phyloP scores from a whole-genome alignment of 2,888 invertebrate genomes.

The Eumerus sabulonum region DNA sequence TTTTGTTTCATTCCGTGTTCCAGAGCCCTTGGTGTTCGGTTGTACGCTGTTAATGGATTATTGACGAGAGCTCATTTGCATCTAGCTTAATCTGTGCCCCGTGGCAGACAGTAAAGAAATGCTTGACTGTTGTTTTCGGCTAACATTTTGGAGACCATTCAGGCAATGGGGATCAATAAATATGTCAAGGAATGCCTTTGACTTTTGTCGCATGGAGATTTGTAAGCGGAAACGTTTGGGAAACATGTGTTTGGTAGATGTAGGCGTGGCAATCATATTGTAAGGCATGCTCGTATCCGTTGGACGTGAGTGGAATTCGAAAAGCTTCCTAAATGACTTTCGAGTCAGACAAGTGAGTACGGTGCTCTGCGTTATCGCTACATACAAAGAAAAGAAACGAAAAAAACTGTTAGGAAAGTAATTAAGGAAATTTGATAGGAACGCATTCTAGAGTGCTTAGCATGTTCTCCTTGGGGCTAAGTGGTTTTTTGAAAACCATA shows the following conservation, averaged over 20 bases:
- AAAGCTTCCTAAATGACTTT: too few species aligned
- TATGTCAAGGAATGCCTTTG: slow-evolving; percentile 15
- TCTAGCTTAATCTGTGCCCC: slow-evolving; percentile 21
- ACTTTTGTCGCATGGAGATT: slow-evolving; percentile 41
- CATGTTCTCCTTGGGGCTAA: too few species aligned
- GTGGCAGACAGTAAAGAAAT: neutral
- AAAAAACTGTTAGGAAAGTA: too few species aligned
- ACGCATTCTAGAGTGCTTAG: too few species aligned
- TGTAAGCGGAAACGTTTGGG: slow-evolving; percentile 47
- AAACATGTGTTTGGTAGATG: slow-evolving; percentile 49
- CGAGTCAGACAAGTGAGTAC: too few species aligned
- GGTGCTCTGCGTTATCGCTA: too few species aligned
- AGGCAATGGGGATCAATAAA: slow-evolving; percentile 38
- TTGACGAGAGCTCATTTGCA: slow-evolving; percentile 58
- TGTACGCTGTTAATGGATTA: slow-evolving; percentile 51
- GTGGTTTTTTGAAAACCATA: too few species aligned
- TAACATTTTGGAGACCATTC: neutral
- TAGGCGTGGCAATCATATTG: slow-evolving; percentile 1
- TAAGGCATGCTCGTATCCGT: too few species aligned
- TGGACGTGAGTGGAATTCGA: too few species aligned
- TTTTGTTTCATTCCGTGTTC: too few species aligned
- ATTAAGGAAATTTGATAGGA: too few species aligned
- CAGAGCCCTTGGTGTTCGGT: slow-evolving; percentile 7
- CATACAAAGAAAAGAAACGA: too few species aligned
- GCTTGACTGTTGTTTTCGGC: neutral